Evolutionary conservation across 1,140 invertebrate genomes (phyloP), one percentile per base, ranked within the genome.

Genomic region (Cotesia chilonis): DNA sequence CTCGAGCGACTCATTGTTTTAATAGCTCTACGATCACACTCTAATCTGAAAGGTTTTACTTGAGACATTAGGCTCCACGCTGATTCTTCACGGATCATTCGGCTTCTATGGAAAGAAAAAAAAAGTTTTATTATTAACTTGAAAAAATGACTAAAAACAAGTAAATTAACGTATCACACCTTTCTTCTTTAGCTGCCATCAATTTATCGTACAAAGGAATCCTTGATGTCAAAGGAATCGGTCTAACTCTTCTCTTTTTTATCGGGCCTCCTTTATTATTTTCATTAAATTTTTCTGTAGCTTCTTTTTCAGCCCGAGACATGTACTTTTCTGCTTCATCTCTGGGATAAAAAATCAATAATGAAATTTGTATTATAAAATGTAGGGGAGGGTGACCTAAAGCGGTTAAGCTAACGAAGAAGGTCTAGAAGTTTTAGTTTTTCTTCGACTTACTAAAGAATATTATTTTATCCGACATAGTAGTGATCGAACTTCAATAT

Each of bases 191-290:
- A 72, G 92, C 90, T 70, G 90, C 89, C 64, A 92, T 82, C 68
- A 93, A 89, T 84, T 92, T 92, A 78, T 93, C 89, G 72, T 92
- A 93, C 2, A 92, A 83, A 1, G 90, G 91, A 72, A 93, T 89
- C 75, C 90, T 88, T 0, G 91, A 92, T 70, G 91, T 90, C 20
- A 92, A 89, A 3, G 92, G 92, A 55, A 92, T 87, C n/a, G 91
- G 90, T 77, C 89, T 88, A 4, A 89, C 88, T 71, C 85, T 79
- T 12, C 82, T 79, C 74, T 85, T 86, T 59, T 81, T 87, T 6
- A 73, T 70, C 14, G 74, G 35, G 47, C 70, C 76, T 55, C 87
- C 84, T 78, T 84, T 88, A 66, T 84, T 87, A 81, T 86, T 85
- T 20, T 86, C 89, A 78, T 20, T 83, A 84, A 81, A 38, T 81